A percentile compares a stretch with the other conserved stretches of the same genome.
Conservation (phyloP, 2,113 vertebrate genomes). For the Gallinago undulata region DNA sequence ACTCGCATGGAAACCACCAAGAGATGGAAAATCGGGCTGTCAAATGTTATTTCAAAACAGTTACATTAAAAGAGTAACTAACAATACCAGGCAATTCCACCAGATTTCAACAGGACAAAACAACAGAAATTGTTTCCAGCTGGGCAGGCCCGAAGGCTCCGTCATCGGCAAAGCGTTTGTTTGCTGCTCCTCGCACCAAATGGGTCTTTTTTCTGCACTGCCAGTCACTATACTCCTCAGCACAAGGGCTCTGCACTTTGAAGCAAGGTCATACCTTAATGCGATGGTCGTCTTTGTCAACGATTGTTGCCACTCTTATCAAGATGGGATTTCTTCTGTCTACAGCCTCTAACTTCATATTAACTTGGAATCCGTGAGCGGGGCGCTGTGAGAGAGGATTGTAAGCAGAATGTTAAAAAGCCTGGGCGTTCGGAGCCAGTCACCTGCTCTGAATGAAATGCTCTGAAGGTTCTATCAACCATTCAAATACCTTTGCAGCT, state of each 20-base stretch:
- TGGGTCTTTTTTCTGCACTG: rapidly evolving
- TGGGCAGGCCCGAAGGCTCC: background rate
- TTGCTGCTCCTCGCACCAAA: background rate
- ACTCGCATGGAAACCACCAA: background rate
- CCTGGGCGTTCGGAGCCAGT: background rate
- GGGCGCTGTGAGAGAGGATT: conserved; percentile 72
- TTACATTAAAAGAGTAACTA: background rate
- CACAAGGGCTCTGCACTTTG: background rate
- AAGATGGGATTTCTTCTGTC: conserved; percentile 85
- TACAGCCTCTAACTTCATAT: conserved; percentile 84
- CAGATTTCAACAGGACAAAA: background rate
- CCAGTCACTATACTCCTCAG: background rate
- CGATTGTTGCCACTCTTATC: conserved; percentile 82
- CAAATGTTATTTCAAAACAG: background rate
- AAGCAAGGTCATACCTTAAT: conserved; percentile 75
- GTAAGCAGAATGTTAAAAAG: background rate
- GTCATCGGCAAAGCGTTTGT: background rate
- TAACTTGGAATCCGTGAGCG: conserved; percentile 79
- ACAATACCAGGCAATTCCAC: background rate
- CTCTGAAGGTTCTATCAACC: background rate
- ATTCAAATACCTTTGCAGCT: background rate
- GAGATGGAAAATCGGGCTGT: background rate
- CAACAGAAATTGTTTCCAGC: background rate
- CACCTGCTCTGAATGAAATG: background rate
- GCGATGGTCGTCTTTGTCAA: conserved; percentile 78